Conservation (phyloP, 2,797 vertebrate genomes). For the Octomys mimax region DNA sequence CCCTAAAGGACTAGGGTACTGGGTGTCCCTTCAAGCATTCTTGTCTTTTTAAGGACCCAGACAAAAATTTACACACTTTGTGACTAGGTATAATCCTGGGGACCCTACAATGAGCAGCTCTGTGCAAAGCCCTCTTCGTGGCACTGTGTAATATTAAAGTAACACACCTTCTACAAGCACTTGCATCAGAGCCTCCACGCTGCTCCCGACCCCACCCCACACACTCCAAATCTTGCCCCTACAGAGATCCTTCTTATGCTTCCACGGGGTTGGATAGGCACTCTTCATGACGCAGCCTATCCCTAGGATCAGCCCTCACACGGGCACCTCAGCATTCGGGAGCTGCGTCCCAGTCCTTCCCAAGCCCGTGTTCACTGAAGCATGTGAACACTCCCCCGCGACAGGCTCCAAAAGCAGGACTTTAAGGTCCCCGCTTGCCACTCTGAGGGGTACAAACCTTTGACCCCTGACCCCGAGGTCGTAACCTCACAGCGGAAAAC, state of each 20-base stretch:
- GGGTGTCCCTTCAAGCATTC: neutral
- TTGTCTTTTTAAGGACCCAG: neutral
- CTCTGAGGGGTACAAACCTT: neutral
- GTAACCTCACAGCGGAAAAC: neutral
- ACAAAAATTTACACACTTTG: conserved; percentile 37
- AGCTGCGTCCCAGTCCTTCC: neutral
- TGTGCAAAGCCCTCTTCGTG: neutral
- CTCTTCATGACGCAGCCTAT: neutral
- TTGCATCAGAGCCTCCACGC: neutral
- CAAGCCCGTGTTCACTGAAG: neutral
- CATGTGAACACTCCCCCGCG: neutral
- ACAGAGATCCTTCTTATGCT: neutral
- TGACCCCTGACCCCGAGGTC: conserved; percentile 69
- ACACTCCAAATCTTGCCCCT: neutral
- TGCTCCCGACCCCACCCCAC: neutral
- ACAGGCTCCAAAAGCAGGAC: neutral
- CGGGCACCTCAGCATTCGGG: neutral
- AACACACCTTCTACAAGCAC: neutral
- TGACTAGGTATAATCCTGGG: neutral
- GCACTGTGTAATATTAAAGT: neutral
- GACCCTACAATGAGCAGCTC: neutral
- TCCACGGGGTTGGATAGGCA: neutral
- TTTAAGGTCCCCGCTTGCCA: neutral
- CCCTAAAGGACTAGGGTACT: conserved; percentile 8
- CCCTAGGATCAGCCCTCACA: neutral